Percentiles rank a stretch among this genome's conserved stretches.
Evolutionary conservation across 2,888 invertebrate genomes (phyloP).

Genomic region (Hemithea aestivaria): DNA sequence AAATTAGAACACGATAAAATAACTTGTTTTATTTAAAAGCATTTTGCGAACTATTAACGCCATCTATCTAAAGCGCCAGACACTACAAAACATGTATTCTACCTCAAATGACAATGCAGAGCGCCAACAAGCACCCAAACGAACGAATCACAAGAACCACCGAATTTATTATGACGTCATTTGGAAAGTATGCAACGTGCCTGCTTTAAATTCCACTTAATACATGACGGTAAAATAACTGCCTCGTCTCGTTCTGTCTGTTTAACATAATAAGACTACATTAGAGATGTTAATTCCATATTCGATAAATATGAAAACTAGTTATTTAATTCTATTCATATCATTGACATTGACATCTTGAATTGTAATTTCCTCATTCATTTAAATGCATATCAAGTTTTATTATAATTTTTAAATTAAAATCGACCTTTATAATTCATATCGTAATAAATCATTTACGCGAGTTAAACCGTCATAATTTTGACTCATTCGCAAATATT

Average conservation of each 20-base stretch:
- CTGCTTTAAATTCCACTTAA: slow-evolving; percentile 61
- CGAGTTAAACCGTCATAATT: too few species aligned
- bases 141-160: slow-evolving; percentile 39
- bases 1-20: too few species aligned
- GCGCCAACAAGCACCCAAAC: slow-evolving; percentile 24
- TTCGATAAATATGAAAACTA: slow-evolving; percentile 1
- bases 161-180: slow-evolving; percentile 68
- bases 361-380: not conserved
- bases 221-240: slow-evolving; percentile 24
- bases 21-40: slow-evolving; percentile 8
- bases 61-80: slow-evolving; percentile 37
- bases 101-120: slow-evolving; percentile 27
- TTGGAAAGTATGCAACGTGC: slow-evolving; percentile 59
- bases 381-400: too few species aligned
- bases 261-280: slow-evolving; percentile 25
- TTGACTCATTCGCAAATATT: too few species aligned
- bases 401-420: too few species aligned
- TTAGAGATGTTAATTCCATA: slow-evolving; percentile 1
- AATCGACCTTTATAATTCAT: too few species aligned
- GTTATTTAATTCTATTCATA: slow-evolving; percentile 4
- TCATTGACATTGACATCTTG: slow-evolving; percentile 1
- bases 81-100: slow-evolving; percentile 14
- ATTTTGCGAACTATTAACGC: slow-evolving; percentile 28
- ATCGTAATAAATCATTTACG: too few species aligned
- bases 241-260: slow-evolving; percentile 20